Conservation (phyloP, 2,888 invertebrate species). For the Agrotis puta region DNA sequence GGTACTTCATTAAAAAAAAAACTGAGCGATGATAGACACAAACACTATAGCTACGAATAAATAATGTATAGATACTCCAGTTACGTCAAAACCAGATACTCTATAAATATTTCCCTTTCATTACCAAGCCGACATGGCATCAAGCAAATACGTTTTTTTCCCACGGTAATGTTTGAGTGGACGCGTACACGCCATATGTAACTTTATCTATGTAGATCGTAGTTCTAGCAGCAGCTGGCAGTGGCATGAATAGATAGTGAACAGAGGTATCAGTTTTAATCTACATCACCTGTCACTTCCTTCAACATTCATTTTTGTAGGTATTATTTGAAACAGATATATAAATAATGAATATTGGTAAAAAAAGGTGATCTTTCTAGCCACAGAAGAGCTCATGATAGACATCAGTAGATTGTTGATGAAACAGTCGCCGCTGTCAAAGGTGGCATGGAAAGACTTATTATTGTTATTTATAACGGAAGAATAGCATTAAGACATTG, state of each 20-base stretch:
- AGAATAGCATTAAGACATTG: too few species aligned
- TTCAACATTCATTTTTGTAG: too few species aligned
- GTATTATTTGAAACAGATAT: too few species aligned
- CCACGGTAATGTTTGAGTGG: constrained; percentile 49
- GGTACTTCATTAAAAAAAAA: neutral
- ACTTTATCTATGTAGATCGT: constrained; percentile 4
- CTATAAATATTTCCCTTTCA: constrained; percentile 53
- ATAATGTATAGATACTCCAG: neutral
- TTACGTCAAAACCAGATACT: constrained; percentile 10
- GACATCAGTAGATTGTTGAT: too few species aligned
- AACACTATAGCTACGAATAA: neutral
- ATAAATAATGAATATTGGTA: too few species aligned
- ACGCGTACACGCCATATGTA: constrained; percentile 4
- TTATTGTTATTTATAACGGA: too few species aligned
- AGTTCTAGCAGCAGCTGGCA: constrained; percentile 1
- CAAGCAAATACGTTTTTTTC: constrained; percentile 48
- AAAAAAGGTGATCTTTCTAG: too few species aligned
- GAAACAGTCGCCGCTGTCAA: too few species aligned
- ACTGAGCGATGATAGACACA: neutral
- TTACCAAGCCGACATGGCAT: constrained; percentile 28
- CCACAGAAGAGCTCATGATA: too few species aligned
- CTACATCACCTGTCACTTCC: too few species aligned
- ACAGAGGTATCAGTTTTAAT: constrained; percentile 7
- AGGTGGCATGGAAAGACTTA: too few species aligned
- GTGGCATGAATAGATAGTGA: constrained; percentile 4